phyloP scores from a whole-genome alignment of 1,140 invertebrate genomes.

The Stenopsyche tienmushanensis region DNA sequence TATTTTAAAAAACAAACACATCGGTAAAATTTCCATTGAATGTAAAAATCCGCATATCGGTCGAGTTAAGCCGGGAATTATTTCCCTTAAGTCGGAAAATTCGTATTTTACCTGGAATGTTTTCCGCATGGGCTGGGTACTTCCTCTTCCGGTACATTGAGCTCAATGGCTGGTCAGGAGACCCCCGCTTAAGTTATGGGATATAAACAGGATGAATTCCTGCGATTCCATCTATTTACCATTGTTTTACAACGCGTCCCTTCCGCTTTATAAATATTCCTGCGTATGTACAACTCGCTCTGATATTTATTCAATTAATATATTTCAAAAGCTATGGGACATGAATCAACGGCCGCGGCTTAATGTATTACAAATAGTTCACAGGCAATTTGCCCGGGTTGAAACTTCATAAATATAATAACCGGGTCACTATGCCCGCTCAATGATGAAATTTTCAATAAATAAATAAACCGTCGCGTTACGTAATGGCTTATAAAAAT shows the following conservation, averaged over 20 bases:
- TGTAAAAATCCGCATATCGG: not conserved
- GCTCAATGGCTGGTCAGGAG: slow-evolving; percentile 1
- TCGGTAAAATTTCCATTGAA: not conserved
- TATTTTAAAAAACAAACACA: not conserved
- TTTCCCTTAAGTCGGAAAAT: not conserved
- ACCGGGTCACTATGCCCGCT: no score
- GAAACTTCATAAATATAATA: no score
- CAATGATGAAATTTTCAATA: no score
- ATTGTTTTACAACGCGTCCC: not conserved
- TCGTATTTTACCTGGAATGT: slow-evolving; percentile 10
- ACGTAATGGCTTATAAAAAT: no score
- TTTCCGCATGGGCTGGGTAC: slow-evolving; percentile 3
- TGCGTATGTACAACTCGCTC: no score
- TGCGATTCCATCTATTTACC: slow-evolving; percentile 4
- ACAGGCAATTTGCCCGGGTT: no score
- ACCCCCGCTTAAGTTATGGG: not conserved
- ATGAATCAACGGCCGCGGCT: no score
- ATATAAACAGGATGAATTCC: not conserved
- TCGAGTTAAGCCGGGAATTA: not conserved
- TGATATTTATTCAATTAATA: no score
- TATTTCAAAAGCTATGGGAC: no score
- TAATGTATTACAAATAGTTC: no score
- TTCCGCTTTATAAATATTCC: no score
- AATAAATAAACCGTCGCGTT: no score
- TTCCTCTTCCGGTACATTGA: slow-evolving; percentile 22